A percentile compares a stretch with the other conserved stretches of the same genome.
phyloP scores from a whole-genome alignment of 1,140 invertebrate genomes.

The Panagrolaimus sp. region DNA sequence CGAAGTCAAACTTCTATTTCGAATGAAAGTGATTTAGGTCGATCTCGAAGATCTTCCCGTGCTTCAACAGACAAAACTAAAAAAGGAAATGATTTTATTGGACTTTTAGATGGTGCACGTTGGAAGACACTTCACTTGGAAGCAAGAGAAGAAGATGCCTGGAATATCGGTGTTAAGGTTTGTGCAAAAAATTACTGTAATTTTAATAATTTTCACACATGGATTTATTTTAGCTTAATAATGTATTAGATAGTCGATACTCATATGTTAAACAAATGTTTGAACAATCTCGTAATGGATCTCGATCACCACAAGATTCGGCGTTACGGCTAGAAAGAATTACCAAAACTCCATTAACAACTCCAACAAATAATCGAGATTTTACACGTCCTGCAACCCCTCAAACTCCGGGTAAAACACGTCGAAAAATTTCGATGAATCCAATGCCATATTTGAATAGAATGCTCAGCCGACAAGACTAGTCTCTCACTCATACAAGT shows the following conservation, averaged over 20 bases:
- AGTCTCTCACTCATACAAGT: not conserved
- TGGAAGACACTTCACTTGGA: not conserved
- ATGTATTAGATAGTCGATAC: not conserved
- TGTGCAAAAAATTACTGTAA: not conserved
- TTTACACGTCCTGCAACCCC: not conserved
- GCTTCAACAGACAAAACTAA: too few relatives aligned
- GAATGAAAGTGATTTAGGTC: too few relatives aligned
- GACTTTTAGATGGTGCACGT: too few relatives aligned
- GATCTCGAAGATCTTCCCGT: too few relatives aligned
- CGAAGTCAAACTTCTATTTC: too few relatives aligned
- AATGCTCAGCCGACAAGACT: conserved; percentile 11
- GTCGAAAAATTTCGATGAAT: conserved; percentile 12
- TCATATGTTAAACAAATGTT: conserved; percentile 1
- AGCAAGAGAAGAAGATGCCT: not conserved
- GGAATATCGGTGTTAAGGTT: not conserved
- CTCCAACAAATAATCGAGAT: too few relatives aligned
- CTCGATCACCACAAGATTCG: not conserved
- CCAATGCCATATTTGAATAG: conserved; percentile 4
- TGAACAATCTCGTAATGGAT: not conserved
- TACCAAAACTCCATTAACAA: too few relatives aligned
- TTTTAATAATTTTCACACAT: not conserved
- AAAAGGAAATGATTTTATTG: too few relatives aligned
- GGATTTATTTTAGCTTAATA: not conserved
- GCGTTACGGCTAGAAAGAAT: not conserved
- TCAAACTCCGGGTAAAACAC: not conserved